Evolutionary conservation across 2,888 invertebrate species (phyloP).

Genomic region (Hofmannophila pseudospretella): DNA sequence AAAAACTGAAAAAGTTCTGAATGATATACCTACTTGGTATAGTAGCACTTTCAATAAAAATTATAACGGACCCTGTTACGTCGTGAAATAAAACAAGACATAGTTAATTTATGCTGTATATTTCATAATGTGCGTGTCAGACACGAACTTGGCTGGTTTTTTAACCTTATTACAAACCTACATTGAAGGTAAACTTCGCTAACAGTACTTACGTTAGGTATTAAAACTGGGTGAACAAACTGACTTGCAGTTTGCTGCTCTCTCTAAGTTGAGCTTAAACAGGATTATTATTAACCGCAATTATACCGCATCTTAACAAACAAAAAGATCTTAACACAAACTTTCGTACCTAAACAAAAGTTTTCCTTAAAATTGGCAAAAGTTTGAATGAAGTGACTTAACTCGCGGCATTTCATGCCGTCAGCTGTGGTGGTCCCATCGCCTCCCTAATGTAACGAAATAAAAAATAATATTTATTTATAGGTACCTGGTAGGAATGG

Average conservation of each 20-base stretch:
- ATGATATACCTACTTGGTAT: too few relatives aligned
- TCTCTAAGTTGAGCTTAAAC: slow-evolving; percentile 23
- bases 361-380: slow-evolving; percentile 64
- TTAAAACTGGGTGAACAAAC: slow-evolving; percentile 2
- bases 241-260: slow-evolving; percentile 11
- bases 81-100: too few relatives aligned
- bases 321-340: slow-evolving; percentile 54
- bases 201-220: too few relatives aligned
- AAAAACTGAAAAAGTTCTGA: too few relatives aligned
- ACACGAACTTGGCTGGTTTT: slow-evolving; percentile 33
- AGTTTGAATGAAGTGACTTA: slow-evolving; percentile 72
- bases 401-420: slow-evolving; percentile 58
- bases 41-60: too few relatives aligned
- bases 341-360: slow-evolving; percentile 60
- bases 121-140: too few relatives aligned
- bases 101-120: too few relatives aligned
- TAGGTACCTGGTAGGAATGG: slow-evolving; percentile 39
- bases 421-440: slow-evolving; percentile 71
- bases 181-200: not conserved
- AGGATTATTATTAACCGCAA: slow-evolving; percentile 47
- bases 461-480: slow-evolving; percentile 63
- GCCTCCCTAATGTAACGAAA: slow-evolving; percentile 60
- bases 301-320: slow-evolving; percentile 45
- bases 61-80: too few relatives aligned
- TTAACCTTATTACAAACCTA: slow-evolving; percentile 25